Conservation (phyloP, 2,797 vertebrate genomes). For the Myotis planiceps region DNA sequence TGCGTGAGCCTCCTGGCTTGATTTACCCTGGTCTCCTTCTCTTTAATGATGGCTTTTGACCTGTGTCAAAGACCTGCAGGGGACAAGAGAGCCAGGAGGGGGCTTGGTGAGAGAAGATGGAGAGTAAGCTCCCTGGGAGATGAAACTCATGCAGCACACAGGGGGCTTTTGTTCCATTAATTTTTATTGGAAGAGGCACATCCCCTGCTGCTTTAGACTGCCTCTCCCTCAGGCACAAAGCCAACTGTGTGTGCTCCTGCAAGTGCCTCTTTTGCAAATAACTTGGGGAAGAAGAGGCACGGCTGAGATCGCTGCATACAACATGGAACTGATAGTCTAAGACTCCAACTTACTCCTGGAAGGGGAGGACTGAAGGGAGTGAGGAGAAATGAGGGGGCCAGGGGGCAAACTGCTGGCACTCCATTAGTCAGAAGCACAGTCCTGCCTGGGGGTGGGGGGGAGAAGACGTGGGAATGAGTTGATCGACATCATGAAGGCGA, state of each 20-base stretch:
- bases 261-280: not conserved
- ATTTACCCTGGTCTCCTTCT: not conserved
- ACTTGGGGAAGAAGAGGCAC: not conserved
- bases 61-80: slow-evolving; percentile 46
- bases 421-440: not conserved
- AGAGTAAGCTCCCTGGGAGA: slow-evolving; percentile 56
- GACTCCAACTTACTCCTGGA: not conserved
- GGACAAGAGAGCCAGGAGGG: slow-evolving; percentile 25
- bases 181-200: slow-evolving; percentile 72
- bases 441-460: not conserved
- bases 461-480: not conserved
- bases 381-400: not conserved
- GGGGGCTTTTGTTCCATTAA: slow-evolving; percentile 75
- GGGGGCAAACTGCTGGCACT: not conserved
- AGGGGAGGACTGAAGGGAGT: not conserved
- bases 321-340: not conserved
- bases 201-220: slow-evolving; percentile 51
- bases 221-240: slow-evolving; percentile 37
- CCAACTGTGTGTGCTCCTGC: slow-evolving; percentile 20
- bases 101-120: slow-evolving; percentile 32
- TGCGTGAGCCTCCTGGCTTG: not conserved
- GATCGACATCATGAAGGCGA: too few species aligned
- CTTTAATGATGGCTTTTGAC: slow-evolving; percentile 22
- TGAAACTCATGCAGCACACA: slow-evolving; percentile 6
- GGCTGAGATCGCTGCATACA: not conserved